These are phyloP conservation scores for Sebastes nivosus DNA, from an alignment of 2,797 vertebrate species.

Conservation along the genomic window DNA sequence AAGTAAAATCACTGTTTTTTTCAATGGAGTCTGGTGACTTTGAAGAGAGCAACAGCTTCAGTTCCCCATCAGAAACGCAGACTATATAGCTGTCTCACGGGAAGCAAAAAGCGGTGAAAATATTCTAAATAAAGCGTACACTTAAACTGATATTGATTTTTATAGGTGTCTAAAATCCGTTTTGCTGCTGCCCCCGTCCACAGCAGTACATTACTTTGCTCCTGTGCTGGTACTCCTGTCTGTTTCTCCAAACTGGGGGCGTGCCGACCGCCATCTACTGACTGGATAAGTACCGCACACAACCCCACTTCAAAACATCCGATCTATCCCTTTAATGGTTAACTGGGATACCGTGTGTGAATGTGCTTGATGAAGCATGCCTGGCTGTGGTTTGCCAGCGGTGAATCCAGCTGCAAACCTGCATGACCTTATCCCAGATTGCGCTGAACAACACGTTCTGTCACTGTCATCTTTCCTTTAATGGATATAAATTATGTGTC, in stretches of 20 bases:
- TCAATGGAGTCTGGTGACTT: too few species aligned
- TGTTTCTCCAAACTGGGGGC: background rate
- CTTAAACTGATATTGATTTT: too few species aligned
- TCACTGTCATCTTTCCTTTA: conserved; percentile 23
- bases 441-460: conserved; percentile 12
- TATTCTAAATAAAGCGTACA: too few species aligned
- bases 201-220: background rate
- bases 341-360: conserved; percentile 31
- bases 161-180: too few species aligned
- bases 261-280: background rate
- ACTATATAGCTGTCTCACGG: too few species aligned
- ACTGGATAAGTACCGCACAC: background rate
- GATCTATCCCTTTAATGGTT: background rate
- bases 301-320: background rate
- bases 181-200: too few species aligned
- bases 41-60: too few species aligned
- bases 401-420: conserved; percentile 45
- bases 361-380: conserved; percentile 63
- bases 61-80: too few species aligned
- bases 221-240: background rate
- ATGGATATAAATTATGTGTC: conserved; percentile 24
- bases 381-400: conserved; percentile 56
- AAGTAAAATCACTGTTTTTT: too few species aligned
- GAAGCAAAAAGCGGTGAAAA: too few species aligned
- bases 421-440: conserved; percentile 63